Evolutionary conservation across 2,888 invertebrate genomes (phyloP).

Genomic region (Drosophila birchii): DNA sequence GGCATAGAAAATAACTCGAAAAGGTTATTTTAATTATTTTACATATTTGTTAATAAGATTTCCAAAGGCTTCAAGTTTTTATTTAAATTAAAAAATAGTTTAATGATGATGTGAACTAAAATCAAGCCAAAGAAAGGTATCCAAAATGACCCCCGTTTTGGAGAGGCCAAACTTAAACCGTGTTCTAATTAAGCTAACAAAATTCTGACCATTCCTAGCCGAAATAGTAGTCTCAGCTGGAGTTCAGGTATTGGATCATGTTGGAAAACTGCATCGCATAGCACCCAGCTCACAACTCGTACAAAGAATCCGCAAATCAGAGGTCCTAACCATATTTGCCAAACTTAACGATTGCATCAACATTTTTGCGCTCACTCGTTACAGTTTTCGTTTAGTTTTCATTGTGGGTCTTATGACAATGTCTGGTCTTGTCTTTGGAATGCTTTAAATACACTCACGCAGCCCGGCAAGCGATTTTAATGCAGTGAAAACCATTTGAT

Average conservation of each 20-base stretch:
- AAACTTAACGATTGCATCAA: conserved; percentile 78
- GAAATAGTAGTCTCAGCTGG: conserved; percentile 35
- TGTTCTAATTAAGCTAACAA: conserved; percentile 51
- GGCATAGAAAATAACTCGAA: neutral
- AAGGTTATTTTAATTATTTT: too few species aligned
- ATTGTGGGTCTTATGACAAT: conserved; percentile 67
- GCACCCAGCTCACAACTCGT: conserved; percentile 47
- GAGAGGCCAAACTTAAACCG: conserved; percentile 15
- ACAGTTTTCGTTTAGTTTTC: conserved; percentile 25
- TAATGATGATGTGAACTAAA: neutral
- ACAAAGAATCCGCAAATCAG: conserved; percentile 47
- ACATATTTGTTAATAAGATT: too few species aligned
- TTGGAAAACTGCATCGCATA: conserved; percentile 39
- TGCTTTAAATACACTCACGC: conserved; percentile 71
- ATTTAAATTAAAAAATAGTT: neutral
- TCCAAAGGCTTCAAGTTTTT: neutral
- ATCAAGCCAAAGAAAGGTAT: conserved; percentile 11
- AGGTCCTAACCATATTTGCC: conserved; percentile 76
- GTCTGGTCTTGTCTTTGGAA: conserved; percentile 41
- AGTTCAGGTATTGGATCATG: conserved; percentile 40
- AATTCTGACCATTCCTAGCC: conserved; percentile 36
- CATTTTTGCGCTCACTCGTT: conserved; percentile 47
- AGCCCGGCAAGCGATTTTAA: conserved; percentile 60
- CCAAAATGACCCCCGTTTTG: conserved; percentile 7
- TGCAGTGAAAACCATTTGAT: conserved; percentile 69